Evolutionary conservation across 2,888 invertebrate genomes (phyloP).

Genomic region (Agonopterix subpropinquella): DNA sequence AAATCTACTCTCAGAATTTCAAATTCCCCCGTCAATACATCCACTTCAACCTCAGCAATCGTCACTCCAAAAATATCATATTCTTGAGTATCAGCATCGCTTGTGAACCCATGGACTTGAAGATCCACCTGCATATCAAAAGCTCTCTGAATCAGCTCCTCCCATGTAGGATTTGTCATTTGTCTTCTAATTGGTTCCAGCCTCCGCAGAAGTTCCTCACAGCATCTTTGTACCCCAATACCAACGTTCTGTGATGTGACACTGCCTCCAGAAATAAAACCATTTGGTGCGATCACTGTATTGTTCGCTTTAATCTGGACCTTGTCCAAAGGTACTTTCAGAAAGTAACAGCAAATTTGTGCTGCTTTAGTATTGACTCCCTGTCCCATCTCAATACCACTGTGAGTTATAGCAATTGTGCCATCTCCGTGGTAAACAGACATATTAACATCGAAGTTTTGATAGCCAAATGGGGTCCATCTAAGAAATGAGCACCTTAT

Average conservation of each 20-base stretch:
- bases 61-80: conserved; percentile 77
- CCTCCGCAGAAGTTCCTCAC: conserved; percentile 31
- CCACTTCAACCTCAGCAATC: conserved; percentile 82
- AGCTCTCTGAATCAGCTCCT: conserved; percentile 70
- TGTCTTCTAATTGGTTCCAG: conserved; percentile 58
- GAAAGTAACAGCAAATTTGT: conserved; percentile 81
- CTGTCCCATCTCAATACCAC: conserved; percentile 83
- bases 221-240: conserved; percentile 26
- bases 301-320: conserved; percentile 77
- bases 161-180: conserved; percentile 65
- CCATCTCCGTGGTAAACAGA: conserved; percentile 81
- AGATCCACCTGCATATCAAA: conserved; percentile 66
- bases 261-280: conserved; percentile 74
- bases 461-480: conserved; percentile 73
- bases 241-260: conserved; percentile 62
- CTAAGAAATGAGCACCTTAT: conserved; percentile 49
- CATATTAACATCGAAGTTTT: conserved; percentile 59
- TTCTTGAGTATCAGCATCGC: conserved; percentile 40
- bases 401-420: conserved; percentile 78
- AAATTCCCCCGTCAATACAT: conserved; percentile 85
- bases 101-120: conserved; percentile 68
- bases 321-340: conserved; percentile 78
- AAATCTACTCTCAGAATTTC: conserved; percentile 79
- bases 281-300: conserved; percentile 73
- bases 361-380: conserved; percentile 85